Conservation (phyloP, 2,888 invertebrate genomes). For the Synergus itoensis region DNA sequence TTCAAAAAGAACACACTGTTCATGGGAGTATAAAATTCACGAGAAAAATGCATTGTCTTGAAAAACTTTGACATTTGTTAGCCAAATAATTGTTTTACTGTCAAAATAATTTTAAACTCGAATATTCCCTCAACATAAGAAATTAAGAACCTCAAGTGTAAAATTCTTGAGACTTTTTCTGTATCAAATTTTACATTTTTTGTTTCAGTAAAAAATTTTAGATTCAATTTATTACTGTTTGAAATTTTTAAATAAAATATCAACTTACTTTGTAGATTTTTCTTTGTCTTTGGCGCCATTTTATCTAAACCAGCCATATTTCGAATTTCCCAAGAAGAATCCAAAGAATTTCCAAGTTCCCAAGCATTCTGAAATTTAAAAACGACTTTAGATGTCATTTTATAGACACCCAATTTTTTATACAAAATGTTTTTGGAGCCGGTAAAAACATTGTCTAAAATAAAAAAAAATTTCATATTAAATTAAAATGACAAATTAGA, state of each 20-base stretch:
- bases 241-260: conserved; percentile 1
- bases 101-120: background rate
- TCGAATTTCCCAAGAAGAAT: conserved; percentile 77
- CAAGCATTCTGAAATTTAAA: conserved; percentile 80
- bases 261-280: conserved; percentile 59
- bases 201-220: no score
- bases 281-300: conserved; percentile 76
- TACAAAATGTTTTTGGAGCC: no score
- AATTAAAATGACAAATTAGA: conserved; percentile 58
- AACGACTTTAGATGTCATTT: conserved; percentile 38
- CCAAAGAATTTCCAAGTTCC: conserved; percentile 77
- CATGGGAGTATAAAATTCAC: background rate
- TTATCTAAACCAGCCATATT: conserved; percentile 83
- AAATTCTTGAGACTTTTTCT: background rate
- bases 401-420: background rate
- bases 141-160: background rate
- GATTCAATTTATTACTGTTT: no score
- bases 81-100: background rate
- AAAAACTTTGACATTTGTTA: background rate
- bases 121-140: background rate
- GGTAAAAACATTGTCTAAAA: background rate
- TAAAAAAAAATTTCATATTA: background rate
- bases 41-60: background rate
- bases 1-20: background rate
- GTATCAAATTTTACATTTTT: background rate